Evolutionary conservation across 2,888 invertebrate genomes (phyloP).

Genomic region (Diabrotica balteata): DNA sequence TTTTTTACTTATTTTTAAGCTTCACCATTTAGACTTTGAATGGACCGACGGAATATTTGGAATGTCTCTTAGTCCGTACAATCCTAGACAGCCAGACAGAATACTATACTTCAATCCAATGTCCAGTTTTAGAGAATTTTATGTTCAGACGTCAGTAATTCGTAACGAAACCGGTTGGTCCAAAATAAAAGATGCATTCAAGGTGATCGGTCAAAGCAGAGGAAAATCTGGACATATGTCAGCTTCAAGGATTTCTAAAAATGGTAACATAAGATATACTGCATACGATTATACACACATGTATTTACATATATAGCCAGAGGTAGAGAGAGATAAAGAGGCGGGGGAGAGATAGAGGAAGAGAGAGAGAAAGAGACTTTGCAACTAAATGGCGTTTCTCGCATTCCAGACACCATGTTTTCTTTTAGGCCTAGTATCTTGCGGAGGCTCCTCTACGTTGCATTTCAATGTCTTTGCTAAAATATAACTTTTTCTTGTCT

Average conservation of each 20-base stretch:
- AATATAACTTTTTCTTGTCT: too few species aligned
- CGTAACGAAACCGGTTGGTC: slow-evolving; percentile 66
- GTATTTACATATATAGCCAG: too few species aligned
- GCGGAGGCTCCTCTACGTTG: too few species aligned
- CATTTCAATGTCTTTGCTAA: too few species aligned
- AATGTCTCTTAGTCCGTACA: slow-evolving; percentile 69
- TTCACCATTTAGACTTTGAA: slow-evolving; percentile 79
- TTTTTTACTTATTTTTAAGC: slow-evolving; percentile 32
- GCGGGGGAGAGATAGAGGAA: too few species aligned
- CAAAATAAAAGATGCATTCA: slow-evolving; percentile 52
- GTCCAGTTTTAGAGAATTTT: slow-evolving; percentile 82
- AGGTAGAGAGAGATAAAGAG: too few species aligned
- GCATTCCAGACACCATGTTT: too few species aligned
- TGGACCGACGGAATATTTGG: slow-evolving; percentile 86
- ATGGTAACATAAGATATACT: slow-evolving; percentile 57
- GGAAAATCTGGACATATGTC: slow-evolving; percentile 74
- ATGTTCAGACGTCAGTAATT: slow-evolving; percentile 72
- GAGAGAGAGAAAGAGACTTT: too few species aligned
- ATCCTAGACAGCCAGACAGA: slow-evolving; percentile 64
- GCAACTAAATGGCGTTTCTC: too few species aligned
- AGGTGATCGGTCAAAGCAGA: slow-evolving; percentile 61
- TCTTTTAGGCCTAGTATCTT: too few species aligned
- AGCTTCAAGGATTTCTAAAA: slow-evolving; percentile 73
- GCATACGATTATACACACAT: too few species aligned
- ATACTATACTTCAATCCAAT: slow-evolving; percentile 81